Conservation (phyloP, 1,140 invertebrate species). For the Nautilus pompilius region DNA sequence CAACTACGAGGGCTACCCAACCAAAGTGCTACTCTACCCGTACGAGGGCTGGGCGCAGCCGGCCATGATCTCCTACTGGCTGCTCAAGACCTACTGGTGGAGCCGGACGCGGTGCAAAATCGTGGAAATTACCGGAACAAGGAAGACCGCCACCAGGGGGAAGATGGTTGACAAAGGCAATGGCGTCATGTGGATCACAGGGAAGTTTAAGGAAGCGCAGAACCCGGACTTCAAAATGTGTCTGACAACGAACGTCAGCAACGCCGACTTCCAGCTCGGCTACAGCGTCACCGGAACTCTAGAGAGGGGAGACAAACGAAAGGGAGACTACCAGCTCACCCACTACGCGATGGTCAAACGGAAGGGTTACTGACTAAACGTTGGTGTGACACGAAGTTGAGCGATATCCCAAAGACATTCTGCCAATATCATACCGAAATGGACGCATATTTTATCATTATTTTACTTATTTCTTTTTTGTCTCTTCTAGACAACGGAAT, state of each 20-base stretch:
- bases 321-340: constrained; percentile 76
- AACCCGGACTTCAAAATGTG: constrained; percentile 62
- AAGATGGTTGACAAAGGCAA: constrained; percentile 75
- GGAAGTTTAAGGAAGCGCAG: constrained; percentile 71
- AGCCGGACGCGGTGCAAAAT: constrained; percentile 76
- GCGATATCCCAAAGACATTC: no score
- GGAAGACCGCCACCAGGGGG: constrained; percentile 73
- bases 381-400: no score
- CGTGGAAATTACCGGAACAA: constrained; percentile 70
- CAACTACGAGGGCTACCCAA: constrained; percentile 69
- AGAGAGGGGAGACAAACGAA: constrained; percentile 65
- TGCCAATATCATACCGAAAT: no score
- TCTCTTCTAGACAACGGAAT: no score
- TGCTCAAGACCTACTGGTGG: constrained; percentile 83
- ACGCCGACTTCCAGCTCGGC: constrained; percentile 81
- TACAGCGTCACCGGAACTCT: constrained; percentile 83
- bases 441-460: no score
- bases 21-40: constrained; percentile 76
- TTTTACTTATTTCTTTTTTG: no score
- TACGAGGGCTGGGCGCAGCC: constrained; percentile 83
- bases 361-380: constrained; percentile 56
- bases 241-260: constrained; percentile 73
- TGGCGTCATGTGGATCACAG: constrained; percentile 74
- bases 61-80: constrained; percentile 80
- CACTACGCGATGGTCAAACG: constrained; percentile 81